A percentile compares a stretch with the other conserved stretches of the same genome.
Evolutionary conservation across 2,888 invertebrate species (phyloP).

Genomic region (Hypena proboscidalis): DNA sequence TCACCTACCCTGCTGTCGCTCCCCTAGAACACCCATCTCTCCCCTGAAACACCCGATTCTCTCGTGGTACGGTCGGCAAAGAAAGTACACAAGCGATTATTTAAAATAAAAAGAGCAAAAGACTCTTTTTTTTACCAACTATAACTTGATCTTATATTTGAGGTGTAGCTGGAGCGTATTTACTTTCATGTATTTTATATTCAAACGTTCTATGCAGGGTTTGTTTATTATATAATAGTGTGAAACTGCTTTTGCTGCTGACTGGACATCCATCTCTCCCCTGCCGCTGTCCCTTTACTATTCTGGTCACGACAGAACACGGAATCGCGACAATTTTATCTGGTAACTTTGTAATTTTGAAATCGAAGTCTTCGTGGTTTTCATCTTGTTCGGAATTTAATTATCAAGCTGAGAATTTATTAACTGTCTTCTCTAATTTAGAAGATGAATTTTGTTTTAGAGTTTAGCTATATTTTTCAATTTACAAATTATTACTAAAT

Average conservation of each 20-base stretch:
- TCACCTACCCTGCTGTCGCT: conserved; percentile 10
- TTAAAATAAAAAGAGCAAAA: too few species aligned
- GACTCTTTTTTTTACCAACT: too few species aligned
- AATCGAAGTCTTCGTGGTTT: conserved; percentile 17
- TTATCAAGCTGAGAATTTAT: conserved; percentile 28
- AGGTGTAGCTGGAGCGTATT: too few species aligned
- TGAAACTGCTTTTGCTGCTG: too few species aligned
- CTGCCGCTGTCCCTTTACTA: conserved; percentile 4
- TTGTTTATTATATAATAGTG: too few species aligned
- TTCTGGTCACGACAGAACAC: conserved; percentile 29
- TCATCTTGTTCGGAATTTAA: conserved; percentile 18
- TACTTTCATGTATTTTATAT: too few species aligned
- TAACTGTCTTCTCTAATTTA: conserved; percentile 14
- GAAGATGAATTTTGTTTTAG: background rate
- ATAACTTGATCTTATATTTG: too few species aligned
- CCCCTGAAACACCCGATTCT: background rate
- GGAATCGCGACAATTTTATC: conserved; percentile 24
- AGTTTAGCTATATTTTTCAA: background rate
- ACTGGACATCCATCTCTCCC: background rate
- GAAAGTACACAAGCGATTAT: too few species aligned
- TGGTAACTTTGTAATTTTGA: conserved; percentile 30
- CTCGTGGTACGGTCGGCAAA: too few species aligned
- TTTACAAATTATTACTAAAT: too few species aligned
- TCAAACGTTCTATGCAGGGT: too few species aligned
- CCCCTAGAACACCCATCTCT: background rate